phyloP scores from a whole-genome alignment of 1,140 invertebrate species.

The Meloidogyne floridensis region DNA sequence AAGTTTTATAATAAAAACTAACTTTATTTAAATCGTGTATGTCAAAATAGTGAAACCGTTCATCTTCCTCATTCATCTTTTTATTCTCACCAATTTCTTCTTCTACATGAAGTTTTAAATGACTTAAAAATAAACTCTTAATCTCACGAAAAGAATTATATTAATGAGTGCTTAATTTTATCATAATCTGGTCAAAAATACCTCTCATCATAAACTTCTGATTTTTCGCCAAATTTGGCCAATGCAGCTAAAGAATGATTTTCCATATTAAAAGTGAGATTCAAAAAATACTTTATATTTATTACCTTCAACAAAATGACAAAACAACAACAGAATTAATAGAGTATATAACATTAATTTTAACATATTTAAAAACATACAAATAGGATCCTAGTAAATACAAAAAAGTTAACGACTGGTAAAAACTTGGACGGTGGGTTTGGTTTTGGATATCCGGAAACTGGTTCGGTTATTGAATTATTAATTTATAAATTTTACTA shows the following conservation, averaged over 20 bases:
- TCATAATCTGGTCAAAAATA: neutral
- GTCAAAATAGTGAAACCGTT: neutral
- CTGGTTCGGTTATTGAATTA: too few species aligned
- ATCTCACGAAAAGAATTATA: too few species aligned
- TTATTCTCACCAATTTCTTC: conserved; percentile 6
- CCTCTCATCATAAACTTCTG: neutral
- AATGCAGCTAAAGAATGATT: neutral
- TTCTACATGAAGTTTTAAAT: neutral
- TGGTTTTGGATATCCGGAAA: too few species aligned
- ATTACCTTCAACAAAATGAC: neutral
- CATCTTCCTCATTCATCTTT: neutral
- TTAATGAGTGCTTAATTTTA: neutral
- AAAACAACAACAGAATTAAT: neutral
- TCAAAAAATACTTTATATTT: too few species aligned
- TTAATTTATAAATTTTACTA: too few species aligned
- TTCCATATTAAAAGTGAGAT: neutral
- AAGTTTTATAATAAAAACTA: neutral
- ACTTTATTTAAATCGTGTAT: neutral
- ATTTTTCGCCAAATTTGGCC: neutral
- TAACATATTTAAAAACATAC: too few species aligned
- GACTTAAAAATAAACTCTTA: neutral
- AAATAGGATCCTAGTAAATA: too few species aligned
- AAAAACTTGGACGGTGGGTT: too few species aligned
- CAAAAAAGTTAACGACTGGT: too few species aligned
- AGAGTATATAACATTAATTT: too few species aligned